Evolutionary conservation across 2,888 invertebrate species (phyloP).

Genomic region (Seladonia tumulorum): DNA sequence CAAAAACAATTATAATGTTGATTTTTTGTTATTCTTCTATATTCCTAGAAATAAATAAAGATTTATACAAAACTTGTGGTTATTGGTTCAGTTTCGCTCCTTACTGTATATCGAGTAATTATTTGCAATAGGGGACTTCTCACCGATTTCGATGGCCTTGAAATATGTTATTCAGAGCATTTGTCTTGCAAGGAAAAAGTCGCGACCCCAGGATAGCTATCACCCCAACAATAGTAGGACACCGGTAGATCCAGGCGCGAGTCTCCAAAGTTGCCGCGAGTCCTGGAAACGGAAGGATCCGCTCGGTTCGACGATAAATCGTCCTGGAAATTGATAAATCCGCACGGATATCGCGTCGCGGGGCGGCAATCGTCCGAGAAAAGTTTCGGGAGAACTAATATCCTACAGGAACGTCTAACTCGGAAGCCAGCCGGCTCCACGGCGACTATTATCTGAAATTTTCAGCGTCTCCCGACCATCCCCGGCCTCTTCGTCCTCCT

Average conservation of each 20-base stretch:
- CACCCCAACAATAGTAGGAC: neutral
- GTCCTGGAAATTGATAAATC: conserved; percentile 13
- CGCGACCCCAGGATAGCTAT: too few relatives aligned
- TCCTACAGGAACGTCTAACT: neutral
- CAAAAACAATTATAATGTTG: too few relatives aligned
- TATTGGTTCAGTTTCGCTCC: too few relatives aligned
- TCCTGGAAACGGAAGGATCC: neutral
- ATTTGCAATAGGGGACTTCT: too few relatives aligned
- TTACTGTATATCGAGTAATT: too few relatives aligned
- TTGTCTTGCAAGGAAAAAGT: too few relatives aligned
- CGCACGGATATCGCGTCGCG: neutral
- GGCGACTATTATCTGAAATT: conserved; percentile 5
- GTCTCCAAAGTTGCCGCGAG: neutral
- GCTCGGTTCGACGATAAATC: conserved; percentile 8
- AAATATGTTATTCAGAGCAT: too few relatives aligned
- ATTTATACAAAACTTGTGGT: too few relatives aligned
- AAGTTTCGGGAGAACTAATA: conserved; percentile 9
- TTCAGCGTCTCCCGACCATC: neutral
- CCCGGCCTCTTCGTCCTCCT: neutral
- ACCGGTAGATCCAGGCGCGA: neutral
- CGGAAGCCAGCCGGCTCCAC: neutral
- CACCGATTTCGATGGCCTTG: too few relatives aligned
- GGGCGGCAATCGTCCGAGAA: neutral
- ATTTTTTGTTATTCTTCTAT: too few relatives aligned
- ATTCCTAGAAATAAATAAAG: too few relatives aligned